Conservation (phyloP, 1,140 invertebrate genomes). For the Zaprionus capensis region DNA sequence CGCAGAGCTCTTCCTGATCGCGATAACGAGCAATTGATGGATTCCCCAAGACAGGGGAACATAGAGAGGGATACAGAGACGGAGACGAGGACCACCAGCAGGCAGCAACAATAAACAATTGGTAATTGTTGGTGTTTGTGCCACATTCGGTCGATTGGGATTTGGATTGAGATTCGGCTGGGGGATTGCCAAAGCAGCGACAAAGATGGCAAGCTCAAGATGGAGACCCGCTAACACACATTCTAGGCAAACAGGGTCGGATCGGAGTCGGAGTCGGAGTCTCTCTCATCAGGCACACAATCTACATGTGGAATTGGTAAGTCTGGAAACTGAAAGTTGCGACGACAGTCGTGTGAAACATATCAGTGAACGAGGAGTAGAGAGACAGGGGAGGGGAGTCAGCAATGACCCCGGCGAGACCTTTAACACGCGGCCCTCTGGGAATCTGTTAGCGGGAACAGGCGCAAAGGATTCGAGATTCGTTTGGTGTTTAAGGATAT, state of each 20-base stretch:
- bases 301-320: constrained; percentile 45
- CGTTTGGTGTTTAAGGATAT: constrained; percentile 62
- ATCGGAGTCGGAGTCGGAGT: no score
- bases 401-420: constrained; percentile 56
- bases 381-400: constrained; percentile 4
- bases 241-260: background rate
- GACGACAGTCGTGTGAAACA: constrained; percentile 63
- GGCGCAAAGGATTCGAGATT: constrained; percentile 12
- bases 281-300: constrained; percentile 38
- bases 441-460: constrained; percentile 36
- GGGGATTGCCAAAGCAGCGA: background rate
- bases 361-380: constrained; percentile 50
- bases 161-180: constrained; percentile 26
- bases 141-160: constrained; percentile 47
- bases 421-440: constrained; percentile 52
- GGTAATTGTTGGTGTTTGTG: constrained; percentile 74
- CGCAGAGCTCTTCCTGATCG: constrained; percentile 48
- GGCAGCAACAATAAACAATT: constrained; percentile 73
- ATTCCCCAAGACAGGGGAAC: constrained; percentile 46
- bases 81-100: constrained; percentile 9
- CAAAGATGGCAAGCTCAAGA: background rate
- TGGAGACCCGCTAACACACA: constrained; percentile 4
- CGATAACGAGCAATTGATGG: constrained; percentile 74
- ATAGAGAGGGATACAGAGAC: background rate
- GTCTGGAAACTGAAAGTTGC: constrained; percentile 68